Evolutionary conservation across 1,140 invertebrate species (phyloP).

Genomic region (Mycetomoellerius zeteki): DNA sequence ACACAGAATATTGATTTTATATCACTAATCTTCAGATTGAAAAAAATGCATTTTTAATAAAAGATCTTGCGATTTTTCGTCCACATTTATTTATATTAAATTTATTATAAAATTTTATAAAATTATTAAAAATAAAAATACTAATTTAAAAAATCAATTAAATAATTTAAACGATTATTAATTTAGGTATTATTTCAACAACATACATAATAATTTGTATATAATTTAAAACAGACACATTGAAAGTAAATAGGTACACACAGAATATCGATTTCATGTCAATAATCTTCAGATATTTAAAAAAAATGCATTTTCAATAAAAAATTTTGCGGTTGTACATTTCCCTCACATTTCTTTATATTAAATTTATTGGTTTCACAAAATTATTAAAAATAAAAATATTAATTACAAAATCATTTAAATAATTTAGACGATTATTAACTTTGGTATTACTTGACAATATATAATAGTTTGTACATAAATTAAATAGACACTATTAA

Average conservation of each 20-base stretch:
- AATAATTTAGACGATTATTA: not conserved
- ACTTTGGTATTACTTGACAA: not conserved
- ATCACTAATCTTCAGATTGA: no score
- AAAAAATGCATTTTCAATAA: not conserved
- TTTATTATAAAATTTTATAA: not conserved
- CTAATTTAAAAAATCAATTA: not conserved
- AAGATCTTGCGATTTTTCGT: not conserved
- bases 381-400: not conserved
- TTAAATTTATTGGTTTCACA: not conserved
- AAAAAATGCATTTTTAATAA: not conserved
- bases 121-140: constrained; percentile 2
- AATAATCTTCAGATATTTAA: constrained; percentile 18
- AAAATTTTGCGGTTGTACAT: not conserved
- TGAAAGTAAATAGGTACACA: not conserved
- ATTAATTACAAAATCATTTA: not conserved
- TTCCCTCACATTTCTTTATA: not conserved
- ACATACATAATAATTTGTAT: no score
- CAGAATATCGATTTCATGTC: not conserved
- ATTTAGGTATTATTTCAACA: no score
- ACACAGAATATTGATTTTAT: constrained; percentile 1
- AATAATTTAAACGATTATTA: not conserved
- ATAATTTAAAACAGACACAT: no score
- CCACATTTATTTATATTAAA: not conserved
- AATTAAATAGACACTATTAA: not conserved
- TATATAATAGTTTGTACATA: not conserved